Percentiles rank a stretch among this genome's conserved stretches.
These are phyloP conservation scores for Megaleporinus macrocephalus DNA, from an alignment of 2,113 vertebrate genomes.

Conservation along the genomic window DNA sequence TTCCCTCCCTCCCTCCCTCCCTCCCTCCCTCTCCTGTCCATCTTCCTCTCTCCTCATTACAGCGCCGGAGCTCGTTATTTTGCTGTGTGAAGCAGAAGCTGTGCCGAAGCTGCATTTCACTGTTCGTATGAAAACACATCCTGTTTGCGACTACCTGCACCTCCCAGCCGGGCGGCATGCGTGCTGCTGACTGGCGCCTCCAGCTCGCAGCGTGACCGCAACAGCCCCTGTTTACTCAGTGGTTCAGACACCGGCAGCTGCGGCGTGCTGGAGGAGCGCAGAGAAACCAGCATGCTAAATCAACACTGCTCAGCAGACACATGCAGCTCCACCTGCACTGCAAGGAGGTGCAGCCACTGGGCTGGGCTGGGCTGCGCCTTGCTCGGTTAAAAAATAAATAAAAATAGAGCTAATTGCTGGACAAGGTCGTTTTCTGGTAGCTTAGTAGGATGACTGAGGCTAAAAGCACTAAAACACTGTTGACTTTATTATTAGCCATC, in stretches of 20 bases:
- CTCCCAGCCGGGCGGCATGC: not conserved
- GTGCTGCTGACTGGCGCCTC: not conserved
- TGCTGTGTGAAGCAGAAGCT: not conserved
- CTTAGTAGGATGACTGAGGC: not conserved
- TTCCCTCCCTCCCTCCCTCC: not conserved
- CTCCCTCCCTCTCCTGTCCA: not conserved
- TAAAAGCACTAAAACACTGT: no score
- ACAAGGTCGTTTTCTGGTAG: not conserved
- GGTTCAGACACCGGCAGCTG: not conserved
- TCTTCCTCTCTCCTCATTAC: not conserved
- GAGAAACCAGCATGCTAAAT: not conserved
- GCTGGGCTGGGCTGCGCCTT: no score
- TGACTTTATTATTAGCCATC: no score
- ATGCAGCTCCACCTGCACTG: not conserved
- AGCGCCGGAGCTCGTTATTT: not conserved
- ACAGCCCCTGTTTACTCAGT: not conserved
- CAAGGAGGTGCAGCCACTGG: not conserved
- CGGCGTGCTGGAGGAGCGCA: not conserved
- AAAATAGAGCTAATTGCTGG: no score
- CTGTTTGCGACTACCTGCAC: not conserved
- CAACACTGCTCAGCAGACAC: not conserved
- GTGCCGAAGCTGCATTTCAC: not conserved
- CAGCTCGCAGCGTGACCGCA: not conserved
- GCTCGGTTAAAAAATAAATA: no score
- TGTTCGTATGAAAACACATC: not conserved